Percentiles rank a stretch among this genome's conserved stretches.
Conservation (phyloP, 2,113 vertebrate genomes). For the Petrocephalus microphthalmus region DNA sequence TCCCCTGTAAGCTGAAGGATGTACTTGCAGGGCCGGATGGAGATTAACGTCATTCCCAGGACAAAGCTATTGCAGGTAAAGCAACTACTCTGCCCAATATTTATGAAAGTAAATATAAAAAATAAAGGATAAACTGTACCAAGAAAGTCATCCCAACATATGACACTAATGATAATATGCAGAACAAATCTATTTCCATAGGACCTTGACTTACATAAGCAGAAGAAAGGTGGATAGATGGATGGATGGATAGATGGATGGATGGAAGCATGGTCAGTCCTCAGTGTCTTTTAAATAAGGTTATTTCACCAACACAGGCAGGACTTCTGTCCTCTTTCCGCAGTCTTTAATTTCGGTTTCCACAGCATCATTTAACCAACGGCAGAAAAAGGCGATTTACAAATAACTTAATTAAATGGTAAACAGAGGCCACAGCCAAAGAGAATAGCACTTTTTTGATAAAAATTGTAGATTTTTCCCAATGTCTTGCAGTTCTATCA, state of each 20-base stretch:
- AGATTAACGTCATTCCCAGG: too few relatives aligned
- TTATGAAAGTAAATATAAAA: neutral
- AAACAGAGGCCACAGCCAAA: neutral
- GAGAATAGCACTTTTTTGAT: neutral
- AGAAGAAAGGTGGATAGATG: neutral
- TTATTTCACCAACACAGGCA: neutral
- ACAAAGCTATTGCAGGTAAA: too few relatives aligned
- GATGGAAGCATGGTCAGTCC: too few relatives aligned
- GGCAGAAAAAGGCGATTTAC: neutral
- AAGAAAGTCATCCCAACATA: neutral
- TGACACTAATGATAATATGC: neutral
- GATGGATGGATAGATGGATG: neutral
- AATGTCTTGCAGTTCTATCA: neutral
- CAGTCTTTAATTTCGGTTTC: neutral
- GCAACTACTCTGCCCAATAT: too few relatives aligned
- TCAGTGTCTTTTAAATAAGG: neutral
- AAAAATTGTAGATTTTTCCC: neutral
- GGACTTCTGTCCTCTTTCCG: neutral
- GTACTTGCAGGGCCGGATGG: too few relatives aligned
- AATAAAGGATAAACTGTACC: neutral
- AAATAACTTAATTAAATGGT: neutral
- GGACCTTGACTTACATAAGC: neutral
- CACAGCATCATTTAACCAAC: neutral
- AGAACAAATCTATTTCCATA: neutral
- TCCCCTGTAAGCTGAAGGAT: too few relatives aligned